Base-by-base conservation (phyloP, 1,140 invertebrate species). In the Drosophila lowei region DNA sequence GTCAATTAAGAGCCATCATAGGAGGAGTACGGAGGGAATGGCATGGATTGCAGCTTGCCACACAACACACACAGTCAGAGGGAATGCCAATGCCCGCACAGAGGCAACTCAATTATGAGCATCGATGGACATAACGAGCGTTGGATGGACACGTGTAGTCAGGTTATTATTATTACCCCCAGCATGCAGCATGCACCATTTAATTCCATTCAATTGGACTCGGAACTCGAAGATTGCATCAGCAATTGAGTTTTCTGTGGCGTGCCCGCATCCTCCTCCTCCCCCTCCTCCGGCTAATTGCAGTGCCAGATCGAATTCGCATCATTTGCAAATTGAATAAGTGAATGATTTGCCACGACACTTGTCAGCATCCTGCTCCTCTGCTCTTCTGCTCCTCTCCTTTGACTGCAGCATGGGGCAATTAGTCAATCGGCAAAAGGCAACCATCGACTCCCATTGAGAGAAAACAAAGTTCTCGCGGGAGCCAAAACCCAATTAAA, bases 131-230 rank as follows among this genome's bases (percentile, higher is more conserved):
- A 63, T 72, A 77, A 72, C 73, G 59, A 65, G 75, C 75, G 55
- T 66, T 65, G 56, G 63, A 63, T 55, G 68, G 71, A 58, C 77
- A 71, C 76, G 60, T 63, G 77, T 79, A 72, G 56, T 62, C 60
- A 56, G 58, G 77, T 60, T 81, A 72, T 75, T 73, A 67, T 80
- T 76, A 71, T 64, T 46, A 41, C 11, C 48, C 34, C 52, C 55
- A 71, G 62, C 62, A 48, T 61, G 73, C 52, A 48, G 63, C 62
- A 48, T 58, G 73, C 56, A 54, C 57, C 73, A 85, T 85, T 85
- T 86, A 80, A 85, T 85, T 73, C 63, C 72, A 73, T 86, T 86
- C 84, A 85, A 86, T 85, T 86, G 80, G 61, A 60, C 42, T 28
- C 41, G 4, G 11, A 4, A 38, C 34, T 13, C 34, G 11, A 66